Conservation (phyloP, 2,888 invertebrate species). For the Drosophila limbata region DNA sequence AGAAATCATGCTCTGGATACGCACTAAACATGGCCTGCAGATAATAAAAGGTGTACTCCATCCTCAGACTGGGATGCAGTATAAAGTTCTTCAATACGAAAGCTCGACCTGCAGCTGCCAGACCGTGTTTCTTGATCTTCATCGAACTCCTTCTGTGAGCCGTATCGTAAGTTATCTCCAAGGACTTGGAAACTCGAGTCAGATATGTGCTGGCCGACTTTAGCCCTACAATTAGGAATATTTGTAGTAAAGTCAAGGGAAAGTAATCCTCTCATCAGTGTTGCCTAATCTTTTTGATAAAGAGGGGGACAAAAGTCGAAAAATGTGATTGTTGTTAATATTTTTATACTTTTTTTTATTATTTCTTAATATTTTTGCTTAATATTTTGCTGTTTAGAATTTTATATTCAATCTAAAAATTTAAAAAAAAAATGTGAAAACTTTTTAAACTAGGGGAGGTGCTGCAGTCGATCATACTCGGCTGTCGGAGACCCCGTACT, state of each 20-base stretch:
- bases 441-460: no score
- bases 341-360: no score
- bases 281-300: no score
- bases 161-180: slow-evolving; percentile 44
- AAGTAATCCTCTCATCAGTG: background rate
- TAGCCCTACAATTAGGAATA: slow-evolving; percentile 32
- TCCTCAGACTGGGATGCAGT: slow-evolving; percentile 56
- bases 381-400: no score
- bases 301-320: no score
- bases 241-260: background rate
- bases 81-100: slow-evolving; percentile 78
- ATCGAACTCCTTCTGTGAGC: background rate
- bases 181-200: slow-evolving; percentile 9
- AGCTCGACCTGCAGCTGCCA: slow-evolving; percentile 49
- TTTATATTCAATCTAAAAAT: no score
- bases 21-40: slow-evolving; percentile 89
- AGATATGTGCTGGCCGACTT: slow-evolving; percentile 44
- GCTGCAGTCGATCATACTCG: no score
- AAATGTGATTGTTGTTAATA: no score
- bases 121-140: background rate
- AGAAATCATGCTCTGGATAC: slow-evolving; percentile 88
- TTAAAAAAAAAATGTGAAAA: no score
- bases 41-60: slow-evolving; percentile 84
- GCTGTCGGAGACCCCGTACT: no score
- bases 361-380: no score